Evolutionary conservation across 2,797 vertebrate species (phyloP).

Genomic region (Pseudopleuronectes americanus): DNA sequence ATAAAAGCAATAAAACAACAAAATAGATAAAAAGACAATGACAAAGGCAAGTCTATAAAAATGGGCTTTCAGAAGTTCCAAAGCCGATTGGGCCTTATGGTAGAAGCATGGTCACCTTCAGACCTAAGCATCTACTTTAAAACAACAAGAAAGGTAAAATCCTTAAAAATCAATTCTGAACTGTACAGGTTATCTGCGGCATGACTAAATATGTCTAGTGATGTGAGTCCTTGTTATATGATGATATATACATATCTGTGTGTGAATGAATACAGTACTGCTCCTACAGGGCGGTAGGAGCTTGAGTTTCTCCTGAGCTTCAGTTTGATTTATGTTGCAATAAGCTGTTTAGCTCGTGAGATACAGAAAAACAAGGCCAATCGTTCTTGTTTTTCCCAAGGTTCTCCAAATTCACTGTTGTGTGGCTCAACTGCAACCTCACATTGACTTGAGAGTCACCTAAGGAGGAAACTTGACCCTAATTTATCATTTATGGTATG

Average conservation of each 20-base stretch:
- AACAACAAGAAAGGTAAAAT: too few species aligned
- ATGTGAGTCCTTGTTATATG: not conserved
- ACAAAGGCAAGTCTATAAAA: too few species aligned
- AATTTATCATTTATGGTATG: conserved; percentile 58
- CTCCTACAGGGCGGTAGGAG: not conserved
- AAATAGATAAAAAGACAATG: not conserved
- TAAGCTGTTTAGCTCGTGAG: conserved; percentile 37
- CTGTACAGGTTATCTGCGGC: too few species aligned
- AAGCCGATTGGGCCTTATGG: too few species aligned
- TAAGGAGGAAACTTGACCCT: conserved; percentile 39
- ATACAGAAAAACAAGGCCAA: not conserved
- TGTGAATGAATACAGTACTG: conserved; percentile 12
- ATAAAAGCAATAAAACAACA: too few species aligned
- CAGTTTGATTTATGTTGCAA: conserved; percentile 38
- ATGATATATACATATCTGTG: conserved; percentile 27
- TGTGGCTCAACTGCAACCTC: conserved; percentile 29
- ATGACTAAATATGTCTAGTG: conserved; percentile 3
- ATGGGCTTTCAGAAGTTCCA: too few species aligned
- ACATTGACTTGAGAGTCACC: conserved; percentile 48
- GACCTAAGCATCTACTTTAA: too few species aligned
- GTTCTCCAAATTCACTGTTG: conserved; percentile 16
- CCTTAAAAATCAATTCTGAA: too few species aligned
- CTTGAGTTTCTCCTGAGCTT: conserved; percentile 21
- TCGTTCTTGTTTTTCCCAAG: conserved; percentile 17
- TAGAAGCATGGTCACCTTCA: too few species aligned